Evolutionary conservation across 2,797 vertebrate species (phyloP).

Genomic region (Dendrocincla fuliginosa): DNA sequence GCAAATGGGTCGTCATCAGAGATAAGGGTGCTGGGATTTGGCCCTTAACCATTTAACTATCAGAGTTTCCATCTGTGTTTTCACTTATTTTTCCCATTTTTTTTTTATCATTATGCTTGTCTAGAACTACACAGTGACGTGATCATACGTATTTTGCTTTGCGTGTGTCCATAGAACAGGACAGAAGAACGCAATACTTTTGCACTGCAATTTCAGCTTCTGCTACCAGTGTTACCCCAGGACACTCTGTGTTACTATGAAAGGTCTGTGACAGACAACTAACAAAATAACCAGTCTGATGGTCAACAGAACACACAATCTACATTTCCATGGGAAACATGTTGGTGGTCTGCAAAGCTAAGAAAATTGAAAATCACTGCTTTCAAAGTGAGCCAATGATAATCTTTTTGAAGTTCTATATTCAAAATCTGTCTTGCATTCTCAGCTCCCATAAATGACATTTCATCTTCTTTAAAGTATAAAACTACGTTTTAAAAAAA

Average conservation of each 20-base stretch:
- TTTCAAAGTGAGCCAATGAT: slow-evolving; percentile 31
- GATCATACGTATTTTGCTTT: neutral
- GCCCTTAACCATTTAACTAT: neutral
- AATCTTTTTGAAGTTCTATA: slow-evolving; percentile 47
- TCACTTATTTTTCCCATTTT: neutral
- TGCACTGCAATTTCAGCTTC: neutral
- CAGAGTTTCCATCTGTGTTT: neutral
- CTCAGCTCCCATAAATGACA: slow-evolving; percentile 41
- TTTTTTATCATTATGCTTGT: neutral
- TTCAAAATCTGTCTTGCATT: slow-evolving; percentile 55
- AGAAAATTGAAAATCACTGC: slow-evolving; percentile 18
- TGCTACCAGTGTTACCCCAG: neutral
- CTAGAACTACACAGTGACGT: neutral
- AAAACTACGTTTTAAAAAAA: neutral
- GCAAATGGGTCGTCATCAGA: neutral
- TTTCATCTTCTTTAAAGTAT: slow-evolving; percentile 11
- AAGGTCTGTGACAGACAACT: neutral
- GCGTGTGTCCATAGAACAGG: neutral
- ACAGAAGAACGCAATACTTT: neutral
- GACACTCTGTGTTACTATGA: neutral
- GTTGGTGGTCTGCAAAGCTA: slow-evolving; percentile 51
- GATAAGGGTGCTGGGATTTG: neutral
- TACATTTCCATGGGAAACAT: slow-evolving; percentile 38
- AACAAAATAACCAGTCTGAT: neutral
- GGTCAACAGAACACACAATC: neutral